Evolutionary conservation across 64 coral and sea anemone genomes (phyloP), one percentile per base, ranked within the genome.

Genomic region (Montipora capricornis): DNA sequence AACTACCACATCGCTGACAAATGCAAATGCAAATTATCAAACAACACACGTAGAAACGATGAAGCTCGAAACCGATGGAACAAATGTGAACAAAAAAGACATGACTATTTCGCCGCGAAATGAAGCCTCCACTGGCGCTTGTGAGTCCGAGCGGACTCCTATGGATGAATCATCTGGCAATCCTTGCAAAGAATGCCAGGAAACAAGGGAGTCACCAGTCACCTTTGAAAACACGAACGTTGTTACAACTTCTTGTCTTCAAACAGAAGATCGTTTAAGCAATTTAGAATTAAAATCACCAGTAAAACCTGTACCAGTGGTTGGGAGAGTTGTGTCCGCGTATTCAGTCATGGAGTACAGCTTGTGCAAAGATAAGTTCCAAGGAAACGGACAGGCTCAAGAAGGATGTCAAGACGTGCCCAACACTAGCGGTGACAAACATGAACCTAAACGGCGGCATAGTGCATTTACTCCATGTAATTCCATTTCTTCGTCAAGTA

Each of bases 291-390:
- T 5, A 3, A 86, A 73, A 20, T 70, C 49, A 71, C 82, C 82
- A 20, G 64, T 86, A 49, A 71, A 70, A 50, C 82, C 82, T 24
- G 82, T 86, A 17, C 82, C 82, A 2, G 82, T 86, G 11, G 47
- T 86, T 24, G 62, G 82, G 1, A 47, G 82, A 16, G 64, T 64
- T 50, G 44, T 70, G 8, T 86, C 82, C 3, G 62, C 82, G 20
- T 86, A 51, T 49, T 73, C 82, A 12, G 47, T 86, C 17, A 86
- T 86, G 82, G 82, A 86, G 51, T 86, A 86, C 82, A 86, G 19
- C 60, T 8, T 86, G 5, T 44, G 17, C 5, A 73, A 73, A 73
- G 47, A 86, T 24, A 50, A 9, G 46, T 24, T 50, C 8, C 66
- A 60, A 49, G 22, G 66, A 8, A 71, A 52, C 44, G 17, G 9